Base-by-base conservation (phyloP, 2,888 invertebrate genomes). In the Epirrhoe tristata region DNA sequence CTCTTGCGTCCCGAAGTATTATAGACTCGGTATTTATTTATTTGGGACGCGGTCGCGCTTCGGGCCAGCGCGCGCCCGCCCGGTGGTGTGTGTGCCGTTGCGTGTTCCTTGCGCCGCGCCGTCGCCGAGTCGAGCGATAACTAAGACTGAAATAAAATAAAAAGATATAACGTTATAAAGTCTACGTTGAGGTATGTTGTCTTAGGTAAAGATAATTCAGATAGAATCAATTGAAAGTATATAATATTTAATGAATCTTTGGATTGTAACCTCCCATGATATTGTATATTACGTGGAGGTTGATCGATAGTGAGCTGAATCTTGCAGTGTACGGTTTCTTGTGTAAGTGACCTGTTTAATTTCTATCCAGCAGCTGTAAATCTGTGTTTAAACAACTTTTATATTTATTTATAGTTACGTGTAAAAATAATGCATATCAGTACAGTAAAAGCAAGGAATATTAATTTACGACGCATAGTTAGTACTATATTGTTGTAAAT, bases 311-410 rank as follows among this genome's bases (percentile, higher is more conserved):
- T 81, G 81, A 85, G 90, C 88, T 86, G 87, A 83, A 82, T 89
- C 85, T 87, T 85, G 88, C 90, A 86, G 84, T 90, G 91, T 90
- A 90, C 87, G 87, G 90, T 90, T 83, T 87, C 88, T 85, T 84
- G 81, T 88, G 83, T 87, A 89, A 88, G 89, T 87, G 87, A 89
- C 88, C 88, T 87, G 88, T 85, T 86, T 89, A 81, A 89, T 90
- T 91, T 91, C 85, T 91, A 88, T 89, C 89, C 91, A 87, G 88
- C 91, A 84, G 89, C 91, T 90, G 86, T 81, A 77, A 81, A 84
- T 88, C 88, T 91, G 90, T 92, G 88, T 92, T 93, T 93, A 93
- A 93, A 93, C 93, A 93, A 93, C 93, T 93, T 93, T 93, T 93
- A 93, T 93, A 93, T 93, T 92, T 84, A 84, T 91, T 89, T 87